Evolutionary conservation across 2,888 invertebrate species (phyloP).

Genomic region (Malthinus seriepunctatus): DNA sequence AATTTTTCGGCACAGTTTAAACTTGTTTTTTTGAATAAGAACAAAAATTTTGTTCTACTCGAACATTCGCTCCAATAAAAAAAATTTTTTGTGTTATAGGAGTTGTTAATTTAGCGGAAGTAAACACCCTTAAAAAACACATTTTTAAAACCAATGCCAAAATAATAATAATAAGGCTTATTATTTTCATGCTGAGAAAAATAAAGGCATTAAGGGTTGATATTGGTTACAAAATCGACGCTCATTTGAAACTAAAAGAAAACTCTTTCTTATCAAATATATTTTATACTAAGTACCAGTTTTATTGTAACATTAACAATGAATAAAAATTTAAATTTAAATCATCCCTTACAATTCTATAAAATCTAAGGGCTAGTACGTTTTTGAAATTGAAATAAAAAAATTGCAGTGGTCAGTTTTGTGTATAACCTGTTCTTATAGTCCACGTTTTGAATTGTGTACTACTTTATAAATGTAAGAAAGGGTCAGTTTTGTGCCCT

Average conservation of each 20-base stretch:
- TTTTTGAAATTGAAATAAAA: constrained; percentile 14
- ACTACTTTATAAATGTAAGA: constrained; percentile 25
- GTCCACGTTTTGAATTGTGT: constrained; percentile 37
- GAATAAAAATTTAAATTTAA: constrained; percentile 20
- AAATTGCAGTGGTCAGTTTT: constrained; percentile 28
- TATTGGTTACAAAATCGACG: background rate
- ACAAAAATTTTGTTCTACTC: no score
- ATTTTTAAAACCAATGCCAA: background rate
- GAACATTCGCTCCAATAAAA: no score
- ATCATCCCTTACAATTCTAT: constrained; percentile 14
- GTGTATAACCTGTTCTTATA: constrained; percentile 43
- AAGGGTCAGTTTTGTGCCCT: constrained; percentile 36
- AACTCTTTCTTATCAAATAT: background rate
- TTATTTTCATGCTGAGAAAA: constrained; percentile 22
- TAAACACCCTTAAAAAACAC: background rate
- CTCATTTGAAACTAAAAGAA: background rate
- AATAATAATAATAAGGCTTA: constrained; percentile 15
- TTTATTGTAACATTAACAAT: constrained; percentile 10
- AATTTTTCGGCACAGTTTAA: no score
- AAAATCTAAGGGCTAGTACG: constrained; percentile 8
- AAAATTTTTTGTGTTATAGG: no score
- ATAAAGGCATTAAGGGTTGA: background rate
- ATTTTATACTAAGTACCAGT: background rate
- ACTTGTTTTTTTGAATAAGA: no score
- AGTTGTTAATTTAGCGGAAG: background rate